Percentiles rank a stretch among this genome's conserved stretches.
Evolutionary conservation across 2,113 vertebrate genomes (phyloP).

Genomic region (Aplodontia rufa): DNA sequence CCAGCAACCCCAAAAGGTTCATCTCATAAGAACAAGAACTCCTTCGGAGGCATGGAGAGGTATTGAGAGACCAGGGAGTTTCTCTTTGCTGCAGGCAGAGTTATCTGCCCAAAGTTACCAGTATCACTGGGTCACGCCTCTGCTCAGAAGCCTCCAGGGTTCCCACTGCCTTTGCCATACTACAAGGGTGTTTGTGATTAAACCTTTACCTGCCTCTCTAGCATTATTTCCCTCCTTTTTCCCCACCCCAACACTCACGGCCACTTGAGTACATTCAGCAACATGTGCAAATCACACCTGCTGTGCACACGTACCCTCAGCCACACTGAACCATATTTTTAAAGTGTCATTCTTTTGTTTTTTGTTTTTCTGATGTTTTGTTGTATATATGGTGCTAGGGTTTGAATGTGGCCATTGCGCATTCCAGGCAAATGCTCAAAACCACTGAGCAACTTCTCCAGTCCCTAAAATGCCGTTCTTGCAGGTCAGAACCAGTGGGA

Average conservation of each 20-base stretch:
- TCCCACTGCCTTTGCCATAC: not conserved
- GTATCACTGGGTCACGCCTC: not conserved
- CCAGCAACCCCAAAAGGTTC: not conserved
- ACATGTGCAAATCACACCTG: not conserved
- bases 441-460: too few relatives aligned
- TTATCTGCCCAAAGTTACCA: not conserved
- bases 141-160: not conserved
- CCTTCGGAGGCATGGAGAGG: too few relatives aligned
- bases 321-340: not conserved
- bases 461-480: not conserved
- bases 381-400: too few relatives aligned
- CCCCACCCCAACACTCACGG: not conserved
- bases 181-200: not conserved
- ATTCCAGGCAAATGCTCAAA: too few relatives aligned
- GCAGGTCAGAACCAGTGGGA: not conserved
- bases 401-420: too few relatives aligned
- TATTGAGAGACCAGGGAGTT: not conserved
- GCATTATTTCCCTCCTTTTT: not conserved
- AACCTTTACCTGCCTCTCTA: not conserved
- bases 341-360: not conserved
- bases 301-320: too few relatives aligned
- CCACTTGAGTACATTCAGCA: not conserved
- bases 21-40: not conserved
- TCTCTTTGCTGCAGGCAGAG: not conserved
- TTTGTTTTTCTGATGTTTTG: too few relatives aligned